Percentiles rank a stretch among this genome's conserved stretches.
Evolutionary conservation across 2,888 invertebrate species (phyloP).

Genomic region (Trichogramma dendrolimi): DNA sequence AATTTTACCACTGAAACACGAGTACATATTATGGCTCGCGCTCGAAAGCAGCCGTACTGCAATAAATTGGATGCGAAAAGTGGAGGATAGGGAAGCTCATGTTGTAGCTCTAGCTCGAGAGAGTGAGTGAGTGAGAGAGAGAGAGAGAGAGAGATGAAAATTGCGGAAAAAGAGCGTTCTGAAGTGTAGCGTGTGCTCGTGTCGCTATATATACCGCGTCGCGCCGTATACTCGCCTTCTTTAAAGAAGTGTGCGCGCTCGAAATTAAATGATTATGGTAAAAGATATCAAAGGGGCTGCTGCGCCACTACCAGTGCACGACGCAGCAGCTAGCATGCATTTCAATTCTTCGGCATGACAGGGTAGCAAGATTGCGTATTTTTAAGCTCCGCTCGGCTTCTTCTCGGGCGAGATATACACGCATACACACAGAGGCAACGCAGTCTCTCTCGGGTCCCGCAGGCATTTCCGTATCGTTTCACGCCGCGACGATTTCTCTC

Average conservation of each 20-base stretch:
- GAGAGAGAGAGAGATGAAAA: not conserved
- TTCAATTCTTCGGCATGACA: conserved; percentile 54
- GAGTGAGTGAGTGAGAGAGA: too few relatives aligned
- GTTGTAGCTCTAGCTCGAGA: too few relatives aligned
- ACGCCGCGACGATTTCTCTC: conserved; percentile 34
- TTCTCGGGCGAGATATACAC: conserved; percentile 15
- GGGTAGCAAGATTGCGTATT: conserved; percentile 52
- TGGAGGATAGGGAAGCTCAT: too few relatives aligned
- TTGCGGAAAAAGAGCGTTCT: conserved; percentile 13
- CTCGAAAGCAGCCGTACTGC: too few relatives aligned
- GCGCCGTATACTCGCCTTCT: conserved; percentile 31
- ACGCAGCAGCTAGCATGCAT: conserved; percentile 43
- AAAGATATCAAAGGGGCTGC: conserved; percentile 51
- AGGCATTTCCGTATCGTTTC: conserved; percentile 50
- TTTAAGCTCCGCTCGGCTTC: conserved; percentile 47
- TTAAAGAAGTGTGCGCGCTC: conserved; percentile 30
- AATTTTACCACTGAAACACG: too few relatives aligned
- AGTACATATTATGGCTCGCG: too few relatives aligned
- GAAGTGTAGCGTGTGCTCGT: conserved; percentile 27
- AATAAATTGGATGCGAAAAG: too few relatives aligned
- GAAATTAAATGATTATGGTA: conserved; percentile 53
- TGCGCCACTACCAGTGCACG: conserved; percentile 20
- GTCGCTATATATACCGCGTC: conserved; percentile 36
- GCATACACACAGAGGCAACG: conserved; percentile 6
- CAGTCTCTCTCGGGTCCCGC: conserved; percentile 22